Base-by-base conservation (phyloP, 2,113 vertebrate genomes). In the Chinchilla lanigera region DNA sequence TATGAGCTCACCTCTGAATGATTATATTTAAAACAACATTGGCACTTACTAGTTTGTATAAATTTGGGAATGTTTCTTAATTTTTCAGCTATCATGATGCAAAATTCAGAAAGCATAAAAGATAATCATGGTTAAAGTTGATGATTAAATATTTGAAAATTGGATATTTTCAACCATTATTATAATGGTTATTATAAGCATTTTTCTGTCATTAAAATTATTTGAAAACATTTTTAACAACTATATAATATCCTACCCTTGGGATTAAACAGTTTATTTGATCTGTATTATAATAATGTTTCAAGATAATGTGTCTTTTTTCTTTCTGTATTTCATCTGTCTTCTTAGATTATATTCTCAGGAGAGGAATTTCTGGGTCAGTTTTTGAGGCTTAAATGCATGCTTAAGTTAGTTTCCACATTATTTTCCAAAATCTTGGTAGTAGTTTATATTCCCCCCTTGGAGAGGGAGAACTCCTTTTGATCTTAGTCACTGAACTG, bases 301-400 rank as follows among this genome's bases (percentile, higher is more conserved):
- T 71, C 26, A 28, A 77, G 28, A 77, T 47, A 30, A 30, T 56
- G 38, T 95, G 58, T 78, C 19, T 44, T 78, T 10, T 56, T 58
- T 52, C 67, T 2, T 69, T 81, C 26, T 94, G 24, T 3, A 22
- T 96, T 95, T 73, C 75, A 41, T 63, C 73, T 94, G 41, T 87
- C 95, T 93, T 75, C 75, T 90, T 87, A 84, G 60, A 85, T 82
- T 90, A 86, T 73, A 83, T 93, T 90, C 61, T 56, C 82, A 94
- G 77, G 73, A 90, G 77, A 92, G 26, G 44, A 80, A 88, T 94
- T 78, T 60, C 61, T 95, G 11, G 14, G 56, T 95, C 17, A 20
- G 20, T n/a, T 94, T 94, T 93, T 60, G 77, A 88, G 41, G 82
- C 47, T 85, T 67, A 81, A 81, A 67, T 86, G 71, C 47, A 35